Evolutionary conservation across 2,888 invertebrate genomes (phyloP), one percentile per base, ranked within the genome.

Genomic region (Hecatera dysodea): DNA sequence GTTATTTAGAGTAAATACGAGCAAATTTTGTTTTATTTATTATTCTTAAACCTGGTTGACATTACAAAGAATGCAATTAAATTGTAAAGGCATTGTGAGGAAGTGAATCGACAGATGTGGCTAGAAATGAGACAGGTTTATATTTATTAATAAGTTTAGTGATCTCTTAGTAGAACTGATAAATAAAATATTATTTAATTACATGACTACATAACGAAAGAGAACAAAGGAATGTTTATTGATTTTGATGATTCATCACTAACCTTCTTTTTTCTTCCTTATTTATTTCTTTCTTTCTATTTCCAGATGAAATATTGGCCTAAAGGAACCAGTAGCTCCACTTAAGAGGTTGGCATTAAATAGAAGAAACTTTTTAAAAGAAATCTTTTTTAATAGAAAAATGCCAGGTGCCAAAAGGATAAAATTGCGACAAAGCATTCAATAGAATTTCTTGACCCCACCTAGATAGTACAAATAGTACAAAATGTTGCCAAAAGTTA

Each of bases 31-130:
- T 36, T 67, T 44, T 67, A 33, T 44, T 44, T 36, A 19, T n/a
- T 15, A n/a, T 44, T 33, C 9, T 52, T 15, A 12, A 6, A 29
- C 33, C 11, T 19, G n/a, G n/a, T n/a, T 67, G 82, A 61, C 66
- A 77, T 81, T 78, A 46, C 64, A 33, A 76, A 60, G 53, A 77
- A 66, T 76, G 66, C 42, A 67, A 67, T 48, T 64, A 71, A 61
- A 63, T 29, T 22, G 1, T 7, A 39, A 56, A 50, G 24, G 8
- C 19, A 5, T 6, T 44, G 33, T 27, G 24, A 75, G 48, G 60
- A 66, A 60, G 44, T 52, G 1, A 56, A 75, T 55, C 42, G 24
- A 57, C 55, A 53, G 29, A 24, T 50, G 27, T 22, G 17, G 36
- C 52, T 61, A 44, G 8, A 44, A 19, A 19, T 44, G 44, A 44